Conservation (phyloP, 2,113 vertebrate genomes). For the Halcyon senegalensis region DNA sequence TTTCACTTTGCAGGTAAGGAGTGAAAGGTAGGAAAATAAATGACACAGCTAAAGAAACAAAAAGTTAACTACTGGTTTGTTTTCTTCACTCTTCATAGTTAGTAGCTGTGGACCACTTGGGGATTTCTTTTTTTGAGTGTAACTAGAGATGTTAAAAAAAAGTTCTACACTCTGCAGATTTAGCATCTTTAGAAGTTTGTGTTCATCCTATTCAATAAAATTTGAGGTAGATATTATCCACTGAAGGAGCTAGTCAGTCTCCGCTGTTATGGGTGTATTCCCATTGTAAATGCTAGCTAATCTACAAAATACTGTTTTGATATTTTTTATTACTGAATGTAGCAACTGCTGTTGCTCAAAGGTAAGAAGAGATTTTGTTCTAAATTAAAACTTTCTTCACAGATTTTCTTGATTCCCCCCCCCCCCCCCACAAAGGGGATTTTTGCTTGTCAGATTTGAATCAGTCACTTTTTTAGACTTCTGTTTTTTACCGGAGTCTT, state of each 20-base stretch:
- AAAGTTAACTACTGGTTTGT: background rate
- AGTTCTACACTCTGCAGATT: background rate
- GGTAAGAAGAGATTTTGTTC: background rate
- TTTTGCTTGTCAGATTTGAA: background rate
- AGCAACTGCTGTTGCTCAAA: background rate
- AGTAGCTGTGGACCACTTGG: background rate
- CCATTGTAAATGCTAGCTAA: background rate
- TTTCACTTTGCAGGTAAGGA: background rate
- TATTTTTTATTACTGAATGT: background rate
- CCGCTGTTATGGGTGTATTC: background rate
- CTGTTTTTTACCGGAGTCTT: background rate
- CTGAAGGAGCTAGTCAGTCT: background rate
- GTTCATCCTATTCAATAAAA: background rate
- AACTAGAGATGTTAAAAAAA: background rate
- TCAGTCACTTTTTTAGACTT: background rate
- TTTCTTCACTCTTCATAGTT: background rate
- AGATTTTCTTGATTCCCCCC: too few species aligned
- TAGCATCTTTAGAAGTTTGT: background rate
- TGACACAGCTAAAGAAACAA: background rate
- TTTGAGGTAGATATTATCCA: background rate
- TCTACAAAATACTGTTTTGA: background rate
- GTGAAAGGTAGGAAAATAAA: background rate
- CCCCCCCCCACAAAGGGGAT: background rate
- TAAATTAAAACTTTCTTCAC: background rate
- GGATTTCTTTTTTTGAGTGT: background rate